A percentile compares a stretch with the other conserved stretches of the same genome.
Evolutionary conservation across 2,888 invertebrate genomes (phyloP).

Genomic region (Gari tellinella): DNA sequence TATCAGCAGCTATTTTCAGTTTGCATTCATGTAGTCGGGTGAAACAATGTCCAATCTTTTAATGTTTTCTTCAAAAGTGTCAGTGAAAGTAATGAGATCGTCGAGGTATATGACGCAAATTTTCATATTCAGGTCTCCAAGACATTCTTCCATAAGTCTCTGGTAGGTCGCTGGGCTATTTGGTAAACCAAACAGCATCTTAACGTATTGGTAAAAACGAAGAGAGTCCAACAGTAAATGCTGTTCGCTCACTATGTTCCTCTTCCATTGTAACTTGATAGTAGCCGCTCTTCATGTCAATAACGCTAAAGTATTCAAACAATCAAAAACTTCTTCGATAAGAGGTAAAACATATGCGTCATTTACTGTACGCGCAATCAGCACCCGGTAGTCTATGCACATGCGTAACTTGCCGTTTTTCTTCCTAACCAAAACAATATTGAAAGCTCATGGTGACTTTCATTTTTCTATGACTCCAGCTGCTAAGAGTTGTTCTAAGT

Average conservation of each 20-base stretch:
- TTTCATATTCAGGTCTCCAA: slow-evolving; percentile 18
- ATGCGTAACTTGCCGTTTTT: slow-evolving; percentile 16
- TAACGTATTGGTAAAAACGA: slow-evolving; percentile 10
- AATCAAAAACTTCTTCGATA: slow-evolving; percentile 19
- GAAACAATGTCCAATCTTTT: slow-evolving; percentile 3
- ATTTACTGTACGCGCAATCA: slow-evolving; percentile 12
- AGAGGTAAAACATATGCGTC: slow-evolving; percentile 12
- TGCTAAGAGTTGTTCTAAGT: slow-evolving; percentile 52
- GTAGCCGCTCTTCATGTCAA: slow-evolving; percentile 29
- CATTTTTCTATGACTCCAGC: slow-evolving; percentile 5
- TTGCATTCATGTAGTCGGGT: not conserved
- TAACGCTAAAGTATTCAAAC: slow-evolving; percentile 2
- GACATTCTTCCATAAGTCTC: slow-evolving; percentile 21
- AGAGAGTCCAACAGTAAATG: slow-evolving; percentile 26
- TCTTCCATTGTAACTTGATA: slow-evolving; percentile 20
- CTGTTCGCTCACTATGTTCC: slow-evolving; percentile 15
- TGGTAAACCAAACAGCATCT: slow-evolving; percentile 13
- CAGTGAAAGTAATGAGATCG: slow-evolving; percentile 18
- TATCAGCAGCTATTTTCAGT: slow-evolving; percentile 4
- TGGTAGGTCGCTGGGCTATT: slow-evolving; percentile 20
- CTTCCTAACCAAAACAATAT: no score
- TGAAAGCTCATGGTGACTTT: slow-evolving; percentile 7
- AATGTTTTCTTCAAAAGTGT: slow-evolving; percentile 15
- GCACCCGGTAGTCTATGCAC: slow-evolving; percentile 14
- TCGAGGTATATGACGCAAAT: slow-evolving; percentile 31